A percentile compares a stretch with the other conserved stretches of the same genome.
Evolutionary conservation across 2,888 invertebrate species (phyloP).

Genomic region (Prosapia bicincta): DNA sequence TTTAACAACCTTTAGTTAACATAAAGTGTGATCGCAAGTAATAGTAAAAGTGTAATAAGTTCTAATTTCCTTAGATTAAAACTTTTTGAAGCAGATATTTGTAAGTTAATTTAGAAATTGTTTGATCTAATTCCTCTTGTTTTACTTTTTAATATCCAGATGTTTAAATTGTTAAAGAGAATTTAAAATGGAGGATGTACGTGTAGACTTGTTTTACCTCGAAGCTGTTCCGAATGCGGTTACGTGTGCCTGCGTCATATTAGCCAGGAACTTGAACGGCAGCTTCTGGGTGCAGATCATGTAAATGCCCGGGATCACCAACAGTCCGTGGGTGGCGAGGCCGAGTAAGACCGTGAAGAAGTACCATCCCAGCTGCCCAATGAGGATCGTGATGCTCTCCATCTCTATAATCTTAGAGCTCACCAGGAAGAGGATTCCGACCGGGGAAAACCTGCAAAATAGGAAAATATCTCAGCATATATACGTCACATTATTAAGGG

Average conservation of each 20-base stretch:
- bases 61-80: too few relatives aligned
- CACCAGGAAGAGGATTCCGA: slow-evolving; percentile 86
- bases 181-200: too few relatives aligned
- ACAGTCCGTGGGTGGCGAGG: slow-evolving; percentile 85
- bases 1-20: too few relatives aligned
- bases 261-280: slow-evolving; percentile 76
- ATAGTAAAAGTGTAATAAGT: too few relatives aligned
- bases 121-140: too few relatives aligned
- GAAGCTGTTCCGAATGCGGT: slow-evolving; percentile 97
- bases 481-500: too few relatives aligned
- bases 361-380: slow-evolving; percentile 88
- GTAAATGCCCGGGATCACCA: slow-evolving; percentile 84
- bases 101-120: too few relatives aligned
- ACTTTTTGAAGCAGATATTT: too few relatives aligned
- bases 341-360: slow-evolving; percentile 92
- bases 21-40: too few relatives aligned
- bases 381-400: slow-evolving; percentile 75
- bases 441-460: slow-evolving; percentile 72
- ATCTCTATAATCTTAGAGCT: slow-evolving; percentile 90
- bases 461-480: too few relatives aligned
- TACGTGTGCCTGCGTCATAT: slow-evolving; percentile 86
- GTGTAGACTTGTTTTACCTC: slow-evolving; percentile 61
- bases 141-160: too few relatives aligned
- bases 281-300: slow-evolving; percentile 75
- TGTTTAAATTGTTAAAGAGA: too few relatives aligned